Base-by-base conservation (phyloP, 2,797 vertebrate species). In the Monodelphis domestica region DNA sequence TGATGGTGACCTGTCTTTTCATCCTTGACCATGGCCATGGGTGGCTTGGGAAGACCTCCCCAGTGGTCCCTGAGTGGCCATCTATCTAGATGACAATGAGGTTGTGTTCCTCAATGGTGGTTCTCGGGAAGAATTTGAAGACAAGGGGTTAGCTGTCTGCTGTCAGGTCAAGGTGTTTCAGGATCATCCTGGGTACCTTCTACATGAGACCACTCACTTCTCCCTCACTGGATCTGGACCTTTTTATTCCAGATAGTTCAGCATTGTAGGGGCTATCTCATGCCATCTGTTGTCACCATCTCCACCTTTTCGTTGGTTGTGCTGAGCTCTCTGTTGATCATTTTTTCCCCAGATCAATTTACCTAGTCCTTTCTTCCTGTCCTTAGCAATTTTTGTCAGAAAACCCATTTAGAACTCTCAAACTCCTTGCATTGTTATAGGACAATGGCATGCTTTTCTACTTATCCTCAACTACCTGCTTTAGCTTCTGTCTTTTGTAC, bases 11-110 rank as follows among this genome's bases (percentile, higher is more conserved):
- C 88, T 98, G 97, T 97, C 90, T 98, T 97, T 89, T 98, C 98
- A 92, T 98, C 98, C 98, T 98, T 98, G 33, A 98, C 94, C 5
- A 98, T 96, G 50, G 95, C 95, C 87, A 98, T 97, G 14, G 92
- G 92, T 0, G 5, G 89, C 1, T 94, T 54, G 21, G 96, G 97
- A 11, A 96, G 93, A 59, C 97, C 97, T 24, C 97, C 96, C 0
- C 96, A 91, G 0, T n/a, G n/a, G n/a, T n/a, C 0, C 97, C 97
- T 52, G 97, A 97, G 1, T 97, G 95, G 4, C 88, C 97, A 0
- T 98, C 98, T 7, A 97, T 96, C 91, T 98, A 98, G 26, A 98
- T 98, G 63, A 98, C 97, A 2, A 98, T 98, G 91, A 98, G 97
- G 91, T 98, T 98, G 94, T 98, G 98, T 12, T 98, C 98, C 59